Evolutionary conservation across 2,113 vertebrate genomes (phyloP).

Genomic region (Ctenodactylus gundi): DNA sequence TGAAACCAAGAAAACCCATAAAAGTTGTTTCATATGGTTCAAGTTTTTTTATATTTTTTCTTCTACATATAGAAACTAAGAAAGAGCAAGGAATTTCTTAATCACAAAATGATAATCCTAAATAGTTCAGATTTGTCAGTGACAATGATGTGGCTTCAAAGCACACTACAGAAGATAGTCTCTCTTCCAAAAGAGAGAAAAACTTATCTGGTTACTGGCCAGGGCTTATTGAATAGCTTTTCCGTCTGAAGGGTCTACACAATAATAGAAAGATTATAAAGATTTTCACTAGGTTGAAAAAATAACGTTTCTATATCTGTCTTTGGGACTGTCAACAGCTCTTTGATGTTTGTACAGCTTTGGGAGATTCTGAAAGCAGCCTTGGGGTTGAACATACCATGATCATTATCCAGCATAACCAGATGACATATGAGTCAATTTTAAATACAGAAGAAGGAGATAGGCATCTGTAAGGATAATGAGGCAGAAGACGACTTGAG

Average conservation of each 20-base stretch:
- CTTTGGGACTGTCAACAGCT: slow-evolving; percentile 66
- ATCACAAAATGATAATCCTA: slow-evolving; percentile 63
- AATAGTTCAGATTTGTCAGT: slow-evolving; percentile 56
- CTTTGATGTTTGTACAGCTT: slow-evolving; percentile 72
- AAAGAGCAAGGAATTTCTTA: slow-evolving; percentile 43
- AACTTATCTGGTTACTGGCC: slow-evolving; percentile 39
- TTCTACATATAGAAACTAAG: slow-evolving; percentile 40
- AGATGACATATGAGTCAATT: slow-evolving; percentile 71
- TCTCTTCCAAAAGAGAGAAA: slow-evolving; percentile 36
- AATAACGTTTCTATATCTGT: slow-evolving; percentile 59
- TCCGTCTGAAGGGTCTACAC: not conserved
- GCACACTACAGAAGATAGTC: not conserved
- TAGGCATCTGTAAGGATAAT: slow-evolving; percentile 64
- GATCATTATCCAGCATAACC: slow-evolving; percentile 64
- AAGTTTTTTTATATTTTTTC: slow-evolving; percentile 28
- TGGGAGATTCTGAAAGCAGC: slow-evolving; percentile 46
- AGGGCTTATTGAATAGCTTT: slow-evolving; percentile 52
- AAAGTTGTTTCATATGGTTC: slow-evolving; percentile 16
- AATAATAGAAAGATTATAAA: slow-evolving; percentile 57
- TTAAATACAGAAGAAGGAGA: slow-evolving; percentile 68
- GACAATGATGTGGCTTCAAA: slow-evolving; percentile 55
- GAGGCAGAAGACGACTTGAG: slow-evolving; percentile 29
- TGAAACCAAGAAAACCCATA: slow-evolving; percentile 4
- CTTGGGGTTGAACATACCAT: slow-evolving; percentile 41
- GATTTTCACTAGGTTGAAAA: slow-evolving; percentile 58